Percentiles rank a stretch among this genome's conserved stretches.
phyloP scores from a whole-genome alignment of 1,140 invertebrate species.

The Danaus plexippus region DNA sequence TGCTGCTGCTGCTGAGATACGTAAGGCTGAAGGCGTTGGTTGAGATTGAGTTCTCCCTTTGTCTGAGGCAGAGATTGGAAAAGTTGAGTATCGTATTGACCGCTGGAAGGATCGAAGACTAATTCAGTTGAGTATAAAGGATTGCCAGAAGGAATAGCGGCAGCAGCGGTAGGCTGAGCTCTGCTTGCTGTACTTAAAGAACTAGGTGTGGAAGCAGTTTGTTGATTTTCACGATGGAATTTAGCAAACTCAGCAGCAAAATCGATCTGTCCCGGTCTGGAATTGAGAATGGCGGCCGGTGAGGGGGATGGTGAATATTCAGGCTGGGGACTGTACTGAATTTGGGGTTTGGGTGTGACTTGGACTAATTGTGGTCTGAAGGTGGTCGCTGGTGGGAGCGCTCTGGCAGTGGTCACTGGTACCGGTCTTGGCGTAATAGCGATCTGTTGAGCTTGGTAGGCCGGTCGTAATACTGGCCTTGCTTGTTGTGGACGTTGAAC shows the following conservation, averaged over 20 bases:
- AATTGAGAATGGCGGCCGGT: slow-evolving; percentile 41
- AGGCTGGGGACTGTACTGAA: slow-evolving; percentile 73
- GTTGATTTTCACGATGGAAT: slow-evolving; percentile 82
- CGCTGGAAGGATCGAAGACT: slow-evolving; percentile 82
- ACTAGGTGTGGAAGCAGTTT: slow-evolving; percentile 64
- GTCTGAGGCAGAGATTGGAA: slow-evolving; percentile 83
- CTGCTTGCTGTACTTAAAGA: slow-evolving; percentile 33
- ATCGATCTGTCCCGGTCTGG: slow-evolving; percentile 73
- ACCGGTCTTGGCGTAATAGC: slow-evolving; percentile 77
- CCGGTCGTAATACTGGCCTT: slow-evolving; percentile 36
- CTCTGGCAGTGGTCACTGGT: slow-evolving; percentile 74
- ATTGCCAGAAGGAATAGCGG: slow-evolving; percentile 63
- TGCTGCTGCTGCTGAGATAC: slow-evolving; percentile 75
- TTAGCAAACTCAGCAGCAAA: slow-evolving; percentile 83
- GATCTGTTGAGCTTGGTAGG: slow-evolving; percentile 65
- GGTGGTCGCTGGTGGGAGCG: slow-evolving; percentile 77
- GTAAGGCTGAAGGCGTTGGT: slow-evolving; percentile 81
- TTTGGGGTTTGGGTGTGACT: slow-evolving; percentile 73
- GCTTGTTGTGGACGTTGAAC: slow-evolving; percentile 66
- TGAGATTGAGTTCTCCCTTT: slow-evolving; percentile 78
- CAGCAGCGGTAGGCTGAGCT: slow-evolving; percentile 47
- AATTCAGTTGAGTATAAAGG: slow-evolving; percentile 84
- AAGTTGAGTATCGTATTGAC: slow-evolving; percentile 85
- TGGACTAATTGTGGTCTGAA: slow-evolving; percentile 76
- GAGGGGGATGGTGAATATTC: slow-evolving; percentile 57